Evolutionary conservation across 2,113 vertebrate genomes (phyloP), one percentile per base, ranked within the genome.

Genomic region (Equus przewalskii): DNA sequence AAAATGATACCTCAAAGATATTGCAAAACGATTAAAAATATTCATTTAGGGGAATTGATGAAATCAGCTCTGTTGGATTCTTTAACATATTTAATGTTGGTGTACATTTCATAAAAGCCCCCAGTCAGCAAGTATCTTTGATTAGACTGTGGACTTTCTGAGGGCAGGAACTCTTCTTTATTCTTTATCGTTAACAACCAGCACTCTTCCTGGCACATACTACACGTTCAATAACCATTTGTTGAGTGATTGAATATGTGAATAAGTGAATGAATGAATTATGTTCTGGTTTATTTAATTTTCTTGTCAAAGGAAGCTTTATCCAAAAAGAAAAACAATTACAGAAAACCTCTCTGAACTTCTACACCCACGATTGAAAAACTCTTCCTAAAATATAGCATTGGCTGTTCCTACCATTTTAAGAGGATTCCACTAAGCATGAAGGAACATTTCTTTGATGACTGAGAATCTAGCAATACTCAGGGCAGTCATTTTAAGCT

Each of bases 331-430:
- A 89, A 97, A 81, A 84, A 69, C 60, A 97, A 85, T 89, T 80
- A 80, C 89, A 91, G 67, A 89, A 97, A 96, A 51, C 36, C n/a
- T 78, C 83, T 96, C 96, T 97, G 94, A 95, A 93, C 72, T 94
- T 83, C 79, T 73, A 46, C 28, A 18, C 64, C n/a, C 49, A 22
- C 28, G 65, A 62, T 0, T 92, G 73, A 96, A 95, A 95, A 96
- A 80, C 88, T 90, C 86, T 90, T 96, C 64, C 79, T 78, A 13
- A 58, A 78, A 36, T n/a, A 3, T 70, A 75, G 30, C 83, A 16
- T 58, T 51, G 79, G 56, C 83, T 54, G 51, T 80, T 51, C 51
- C 44, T 72, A 6, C 51, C 80, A 14, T 92, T 87, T 69, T 95
- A 76, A 96, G 84, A 76, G 70, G 89, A 95, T 93, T 81, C 54